Conservation (phyloP, 2,113 vertebrate species). For the Talpa occidentalis region DNA sequence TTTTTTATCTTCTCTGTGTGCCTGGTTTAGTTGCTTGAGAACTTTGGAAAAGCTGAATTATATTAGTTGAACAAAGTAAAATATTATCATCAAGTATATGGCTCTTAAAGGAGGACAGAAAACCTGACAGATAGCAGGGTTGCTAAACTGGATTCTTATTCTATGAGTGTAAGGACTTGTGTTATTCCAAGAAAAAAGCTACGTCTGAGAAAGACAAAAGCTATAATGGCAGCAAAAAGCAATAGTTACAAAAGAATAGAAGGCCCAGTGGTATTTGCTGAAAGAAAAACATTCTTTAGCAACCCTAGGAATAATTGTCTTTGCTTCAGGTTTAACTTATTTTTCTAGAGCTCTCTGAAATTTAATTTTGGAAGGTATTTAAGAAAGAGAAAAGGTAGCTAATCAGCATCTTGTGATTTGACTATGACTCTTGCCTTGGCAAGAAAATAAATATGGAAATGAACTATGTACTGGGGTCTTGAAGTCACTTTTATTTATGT, state of each 20-base stretch:
- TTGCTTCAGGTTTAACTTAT: conserved; percentile 54
- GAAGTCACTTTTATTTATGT: conserved; percentile 35
- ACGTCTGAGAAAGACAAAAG: not conserved
- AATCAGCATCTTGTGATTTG: not conserved
- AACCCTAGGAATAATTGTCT: conserved; percentile 40
- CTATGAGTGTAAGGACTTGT: conserved; percentile 8
- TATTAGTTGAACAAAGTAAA: conserved; percentile 22
- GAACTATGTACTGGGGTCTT: conserved; percentile 12
- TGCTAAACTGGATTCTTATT: conserved; percentile 37
- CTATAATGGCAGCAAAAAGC: not conserved
- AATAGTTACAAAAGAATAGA: not conserved
- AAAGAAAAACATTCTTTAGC: not conserved
- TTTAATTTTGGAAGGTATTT: conserved; percentile 57
- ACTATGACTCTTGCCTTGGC: conserved; percentile 29
- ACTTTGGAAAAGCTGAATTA: not conserved
- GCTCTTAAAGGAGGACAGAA: not conserved
- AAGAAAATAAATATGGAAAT: conserved; percentile 40
- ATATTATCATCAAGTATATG: not conserved
- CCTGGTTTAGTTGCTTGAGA: not conserved
- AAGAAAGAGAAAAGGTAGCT: not conserved
- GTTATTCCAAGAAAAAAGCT: conserved; percentile 16
- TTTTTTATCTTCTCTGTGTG: not conserved
- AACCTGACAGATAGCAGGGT: conserved; percentile 1
- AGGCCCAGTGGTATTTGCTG: not conserved
- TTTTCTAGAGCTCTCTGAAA: conserved; percentile 39